These are phyloP conservation scores for Synergus gifuensis DNA, from an alignment of 2,888 invertebrate species.

Conservation along the genomic window DNA sequence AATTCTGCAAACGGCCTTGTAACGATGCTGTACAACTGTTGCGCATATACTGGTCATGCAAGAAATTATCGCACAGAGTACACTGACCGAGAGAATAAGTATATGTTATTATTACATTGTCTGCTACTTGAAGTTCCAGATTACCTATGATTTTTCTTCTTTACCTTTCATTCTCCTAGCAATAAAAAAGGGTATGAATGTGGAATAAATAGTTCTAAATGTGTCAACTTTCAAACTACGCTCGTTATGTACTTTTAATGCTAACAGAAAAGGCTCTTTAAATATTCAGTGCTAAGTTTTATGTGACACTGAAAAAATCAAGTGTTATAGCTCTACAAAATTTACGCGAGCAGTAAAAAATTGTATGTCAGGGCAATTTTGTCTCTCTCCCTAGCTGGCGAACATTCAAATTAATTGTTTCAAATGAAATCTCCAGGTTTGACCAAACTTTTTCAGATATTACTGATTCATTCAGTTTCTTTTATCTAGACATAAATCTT, in stretches of 20 bases:
- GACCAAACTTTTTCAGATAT: neutral
- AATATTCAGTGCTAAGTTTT: slow-evolving; percentile 19
- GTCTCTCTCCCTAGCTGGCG: neutral
- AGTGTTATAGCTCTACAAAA: neutral
- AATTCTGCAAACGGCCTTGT: slow-evolving; percentile 37
- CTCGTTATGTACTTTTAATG: slow-evolving; percentile 18
- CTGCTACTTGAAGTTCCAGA: slow-evolving; percentile 24
- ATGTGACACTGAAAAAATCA: slow-evolving; percentile 12
- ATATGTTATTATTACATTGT: slow-evolving; percentile 38
- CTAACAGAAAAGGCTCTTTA: neutral
- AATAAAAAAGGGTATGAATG: slow-evolving; percentile 9
- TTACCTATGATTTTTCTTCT: neutral
- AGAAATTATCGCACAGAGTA: slow-evolving; percentile 29
- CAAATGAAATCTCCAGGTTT: neutral
- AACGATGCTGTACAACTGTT: slow-evolving; percentile 6
- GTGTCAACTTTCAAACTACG: slow-evolving; percentile 14
- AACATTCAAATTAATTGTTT: neutral
- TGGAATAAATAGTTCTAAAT: slow-evolving; percentile 20
- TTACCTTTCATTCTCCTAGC: neutral
- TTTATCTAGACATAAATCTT: neutral
- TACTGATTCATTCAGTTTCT: neutral
- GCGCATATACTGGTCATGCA: slow-evolving; percentile 14
- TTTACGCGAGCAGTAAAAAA: neutral
- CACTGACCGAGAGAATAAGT: slow-evolving; percentile 34
- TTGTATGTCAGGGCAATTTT: neutral